phyloP scores from a whole-genome alignment of 2,888 invertebrate species.

The Xylophagus ater region DNA sequence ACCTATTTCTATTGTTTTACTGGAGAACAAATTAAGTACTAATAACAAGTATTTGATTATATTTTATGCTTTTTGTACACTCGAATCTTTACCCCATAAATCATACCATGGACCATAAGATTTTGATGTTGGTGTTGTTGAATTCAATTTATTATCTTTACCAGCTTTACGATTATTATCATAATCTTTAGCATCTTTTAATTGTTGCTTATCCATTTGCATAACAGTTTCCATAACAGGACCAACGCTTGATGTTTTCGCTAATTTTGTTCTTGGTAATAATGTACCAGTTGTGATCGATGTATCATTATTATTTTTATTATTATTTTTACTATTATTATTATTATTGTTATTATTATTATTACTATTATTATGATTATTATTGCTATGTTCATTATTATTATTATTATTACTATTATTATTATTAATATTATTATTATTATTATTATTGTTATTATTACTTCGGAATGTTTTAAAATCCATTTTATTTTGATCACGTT shows the following conservation, averaged over 20 bases:
- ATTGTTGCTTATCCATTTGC: slow-evolving; percentile 23
- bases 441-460: slow-evolving; percentile 30
- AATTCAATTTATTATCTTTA: slow-evolving; percentile 32
- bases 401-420: slow-evolving; percentile 24
- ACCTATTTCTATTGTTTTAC: no score
- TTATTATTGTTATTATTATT: slow-evolving; percentile 31
- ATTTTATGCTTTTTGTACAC: slow-evolving; percentile 42
- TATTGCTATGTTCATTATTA: no score
- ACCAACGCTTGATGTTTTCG: slow-evolving; percentile 44
- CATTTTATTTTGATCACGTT: slow-evolving; percentile 43
- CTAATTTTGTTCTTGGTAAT: slow-evolving; percentile 58
- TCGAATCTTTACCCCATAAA: slow-evolving; percentile 68
- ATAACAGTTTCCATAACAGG: slow-evolving; percentile 21
- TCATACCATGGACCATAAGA: slow-evolving; percentile 84
- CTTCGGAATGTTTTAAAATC: slow-evolving; percentile 37
- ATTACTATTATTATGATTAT: no score
- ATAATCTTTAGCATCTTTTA: slow-evolving; percentile 29
- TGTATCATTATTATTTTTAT: slow-evolving; percentile 39
- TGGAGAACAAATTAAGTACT: no score
- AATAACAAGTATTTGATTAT: neutral
- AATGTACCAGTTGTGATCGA: slow-evolving; percentile 30
- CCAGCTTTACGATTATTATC: slow-evolving; percentile 19
- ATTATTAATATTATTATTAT: slow-evolving; percentile 16
- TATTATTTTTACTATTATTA: slow-evolving; percentile 45
- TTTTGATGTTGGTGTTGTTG: slow-evolving; percentile 44